Evolutionary conservation across 2,888 invertebrate species (phyloP).

Genomic region (Lottia gigantea): DNA sequence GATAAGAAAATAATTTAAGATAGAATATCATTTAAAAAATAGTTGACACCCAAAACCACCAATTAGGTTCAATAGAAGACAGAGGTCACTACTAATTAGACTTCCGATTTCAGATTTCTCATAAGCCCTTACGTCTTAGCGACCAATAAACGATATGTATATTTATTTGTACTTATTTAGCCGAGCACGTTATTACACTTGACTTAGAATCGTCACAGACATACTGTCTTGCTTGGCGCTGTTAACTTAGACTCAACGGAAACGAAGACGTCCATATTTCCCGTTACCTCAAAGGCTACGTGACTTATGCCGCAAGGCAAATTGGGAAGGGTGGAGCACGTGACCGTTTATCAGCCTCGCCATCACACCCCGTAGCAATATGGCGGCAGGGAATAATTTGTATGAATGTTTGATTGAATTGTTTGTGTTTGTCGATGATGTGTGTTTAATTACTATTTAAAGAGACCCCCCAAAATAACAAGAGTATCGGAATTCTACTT

Average conservation of each 20-base stretch:
- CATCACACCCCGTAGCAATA: slow-evolving; percentile 3
- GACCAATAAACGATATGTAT: slow-evolving; percentile 5
- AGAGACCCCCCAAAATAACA: neutral
- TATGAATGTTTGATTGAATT: neutral
- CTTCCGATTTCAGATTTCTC: slow-evolving; percentile 7
- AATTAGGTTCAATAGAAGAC: slow-evolving; percentile 3
- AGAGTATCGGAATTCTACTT: neutral
- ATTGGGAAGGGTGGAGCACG: slow-evolving; percentile 10
- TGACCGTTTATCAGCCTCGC: slow-evolving; percentile 6
- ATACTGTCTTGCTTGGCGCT: slow-evolving; percentile 8
- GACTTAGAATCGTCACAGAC: neutral
- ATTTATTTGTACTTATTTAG: neutral
- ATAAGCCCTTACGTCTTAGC: neutral
- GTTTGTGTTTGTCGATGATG: neutral
- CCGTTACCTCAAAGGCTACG: neutral
- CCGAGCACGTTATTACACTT: slow-evolving; percentile 3
- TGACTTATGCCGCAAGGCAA: slow-evolving; percentile 7
- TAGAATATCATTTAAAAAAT: neutral
- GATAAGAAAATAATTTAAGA: too few relatives aligned
- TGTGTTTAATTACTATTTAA: slow-evolving; percentile 5
- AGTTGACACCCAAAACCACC: slow-evolving; percentile 11
- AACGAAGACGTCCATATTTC: slow-evolving; percentile 6
- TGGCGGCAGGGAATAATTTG: neutral
- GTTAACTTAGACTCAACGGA: neutral
- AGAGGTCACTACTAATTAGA: slow-evolving; percentile 9